Conservation (phyloP, 1,140 invertebrate species). For the Drosophila neocordata region DNA sequence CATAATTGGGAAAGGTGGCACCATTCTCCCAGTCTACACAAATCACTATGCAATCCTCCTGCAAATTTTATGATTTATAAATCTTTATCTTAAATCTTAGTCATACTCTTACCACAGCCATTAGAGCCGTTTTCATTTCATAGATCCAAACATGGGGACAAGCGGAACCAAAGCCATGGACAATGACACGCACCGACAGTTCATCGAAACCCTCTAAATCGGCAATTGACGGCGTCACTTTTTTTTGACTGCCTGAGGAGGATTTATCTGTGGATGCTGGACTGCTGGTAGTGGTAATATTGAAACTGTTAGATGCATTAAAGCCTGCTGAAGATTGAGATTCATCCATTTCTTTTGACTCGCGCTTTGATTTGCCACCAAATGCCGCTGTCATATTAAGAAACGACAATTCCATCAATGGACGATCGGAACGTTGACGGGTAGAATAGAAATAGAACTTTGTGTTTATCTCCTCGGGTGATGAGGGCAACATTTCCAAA, state of each 20-base stretch:
- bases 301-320: neutral
- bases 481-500: constrained; percentile 92
- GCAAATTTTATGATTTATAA: neutral
- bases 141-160: constrained; percentile 96
- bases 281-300: neutral
- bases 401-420: constrained; percentile 87
- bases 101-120: constrained; percentile 88
- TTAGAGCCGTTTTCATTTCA: constrained; percentile 94
- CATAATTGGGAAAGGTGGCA: constrained; percentile 95
- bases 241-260: constrained; percentile 38
- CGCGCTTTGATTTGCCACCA: constrained; percentile 52
- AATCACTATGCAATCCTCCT: constrained; percentile 95
- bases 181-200: constrained; percentile 93
- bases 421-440: constrained; percentile 85
- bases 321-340: neutral
- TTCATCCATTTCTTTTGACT: constrained; percentile 24
- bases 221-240: constrained; percentile 55
- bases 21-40: constrained; percentile 98
- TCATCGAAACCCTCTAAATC: constrained; percentile 78
- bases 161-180: constrained; percentile 96
- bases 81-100: too few relatives aligned
- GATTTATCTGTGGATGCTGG: constrained; percentile 45
- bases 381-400: constrained; percentile 86
- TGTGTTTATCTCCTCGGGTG: constrained; percentile 94
- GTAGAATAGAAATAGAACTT: constrained; percentile 89